Evolutionary conservation across 2,113 vertebrate genomes (phyloP).

Genomic region (Chinchilla lanigera): DNA sequence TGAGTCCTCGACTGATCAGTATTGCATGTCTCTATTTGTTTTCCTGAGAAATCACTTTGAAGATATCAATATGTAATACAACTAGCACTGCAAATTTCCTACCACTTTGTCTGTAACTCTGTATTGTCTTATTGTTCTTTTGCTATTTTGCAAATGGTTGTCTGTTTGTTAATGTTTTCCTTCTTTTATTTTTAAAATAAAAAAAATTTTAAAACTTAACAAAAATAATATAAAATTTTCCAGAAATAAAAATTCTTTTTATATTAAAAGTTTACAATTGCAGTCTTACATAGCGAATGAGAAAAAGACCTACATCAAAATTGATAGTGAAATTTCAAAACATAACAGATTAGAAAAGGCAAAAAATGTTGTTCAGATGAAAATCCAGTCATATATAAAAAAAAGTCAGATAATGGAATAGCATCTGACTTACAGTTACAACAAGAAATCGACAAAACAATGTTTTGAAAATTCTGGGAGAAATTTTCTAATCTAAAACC

Average conservation of each 20-base stretch:
- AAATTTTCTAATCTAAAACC: constrained; percentile 53
- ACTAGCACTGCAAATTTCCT: no score
- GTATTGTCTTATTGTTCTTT: no score
- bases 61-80: no score
- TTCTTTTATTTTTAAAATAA: no score
- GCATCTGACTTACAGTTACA: not conserved
- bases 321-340: not conserved
- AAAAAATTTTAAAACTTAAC: not conserved
- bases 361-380: not conserved
- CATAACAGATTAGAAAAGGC: not conserved
- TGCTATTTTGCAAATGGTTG: no score
- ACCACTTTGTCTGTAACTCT: no score
- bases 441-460: not conserved
- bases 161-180: no score
- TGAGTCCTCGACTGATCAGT: no score
- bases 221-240: not conserved
- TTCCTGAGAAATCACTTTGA: no score
- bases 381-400: not conserved
- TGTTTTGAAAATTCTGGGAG: not conserved
- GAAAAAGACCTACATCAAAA: not conserved
- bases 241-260: not conserved
- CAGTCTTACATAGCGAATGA: not conserved
- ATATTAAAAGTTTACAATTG: not conserved
- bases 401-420: not conserved
- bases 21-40: no score